These are phyloP conservation scores for Enteromius trimaculatus DNA, from an alignment of 2,797 vertebrate species.

Conservation along the genomic window DNA sequence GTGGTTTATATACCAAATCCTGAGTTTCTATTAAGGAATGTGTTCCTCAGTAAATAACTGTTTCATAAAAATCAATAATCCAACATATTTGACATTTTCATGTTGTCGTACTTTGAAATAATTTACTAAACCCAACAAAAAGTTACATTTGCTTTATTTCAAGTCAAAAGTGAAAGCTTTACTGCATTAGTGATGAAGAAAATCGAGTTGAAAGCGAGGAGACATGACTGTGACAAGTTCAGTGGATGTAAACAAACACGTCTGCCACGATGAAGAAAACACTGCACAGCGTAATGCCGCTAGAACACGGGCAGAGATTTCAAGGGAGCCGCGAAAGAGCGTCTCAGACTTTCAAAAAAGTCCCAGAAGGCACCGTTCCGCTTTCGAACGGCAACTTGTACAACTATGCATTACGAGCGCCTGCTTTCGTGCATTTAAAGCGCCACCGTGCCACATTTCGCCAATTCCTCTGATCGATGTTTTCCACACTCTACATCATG, in stretches of 20 bases:
- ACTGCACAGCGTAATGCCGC: not conserved
- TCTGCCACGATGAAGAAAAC: not conserved
- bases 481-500: constrained; percentile 62
- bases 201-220: not conserved
- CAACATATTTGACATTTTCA: not conserved
- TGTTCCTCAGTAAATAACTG: not conserved
- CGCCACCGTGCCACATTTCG: constrained; percentile 60
- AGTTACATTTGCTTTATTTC: not conserved
- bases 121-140: not conserved
- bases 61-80: not conserved
- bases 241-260: constrained; percentile 13
- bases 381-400: not conserved
- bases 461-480: constrained; percentile 69
- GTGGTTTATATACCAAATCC: not conserved
- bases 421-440: constrained; percentile 50
- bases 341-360: constrained; percentile 7
- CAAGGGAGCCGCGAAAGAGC: not conserved
- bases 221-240: not conserved
- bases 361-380: not conserved
- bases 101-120: not conserved
- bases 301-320: not conserved
- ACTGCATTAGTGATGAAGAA: not conserved
- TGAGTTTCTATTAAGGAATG: not conserved
- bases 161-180: not conserved
- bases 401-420: constrained; percentile 1